These are phyloP conservation scores for Anoplophora glabripennis DNA, from an alignment of 1,140 invertebrate genomes.

Conservation along the genomic window DNA sequence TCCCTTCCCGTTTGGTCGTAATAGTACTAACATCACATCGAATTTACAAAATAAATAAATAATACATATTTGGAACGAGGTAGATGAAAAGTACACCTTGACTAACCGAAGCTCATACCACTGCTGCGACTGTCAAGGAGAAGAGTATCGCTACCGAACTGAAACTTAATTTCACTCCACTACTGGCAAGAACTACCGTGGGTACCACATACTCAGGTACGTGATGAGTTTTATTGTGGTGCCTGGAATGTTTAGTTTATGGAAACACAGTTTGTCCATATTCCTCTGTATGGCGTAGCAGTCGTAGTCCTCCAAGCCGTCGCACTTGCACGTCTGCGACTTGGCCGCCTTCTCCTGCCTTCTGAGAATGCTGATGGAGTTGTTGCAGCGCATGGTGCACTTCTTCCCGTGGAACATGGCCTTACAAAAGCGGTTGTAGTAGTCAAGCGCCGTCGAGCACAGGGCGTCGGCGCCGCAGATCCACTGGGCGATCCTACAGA, in stretches of 20 bases:
- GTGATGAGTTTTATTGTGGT: constrained; percentile 17
- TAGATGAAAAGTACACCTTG: constrained; percentile 18
- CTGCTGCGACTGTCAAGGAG: constrained; percentile 13
- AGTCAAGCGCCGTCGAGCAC: constrained; percentile 72
- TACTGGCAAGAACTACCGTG: constrained; percentile 11
- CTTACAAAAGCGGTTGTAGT: constrained; percentile 68
- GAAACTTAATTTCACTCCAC: neutral
- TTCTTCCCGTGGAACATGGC: constrained; percentile 75
- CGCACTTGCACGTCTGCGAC: constrained; percentile 70
- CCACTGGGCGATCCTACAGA: constrained; percentile 72
- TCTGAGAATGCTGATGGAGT: constrained; percentile 73
- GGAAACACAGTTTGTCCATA: constrained; percentile 71
- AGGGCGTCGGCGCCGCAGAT: constrained; percentile 74
- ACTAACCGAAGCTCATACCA: neutral
- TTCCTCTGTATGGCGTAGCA: constrained; percentile 66
- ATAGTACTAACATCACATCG: constrained; percentile 5
- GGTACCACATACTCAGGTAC: constrained; percentile 1
- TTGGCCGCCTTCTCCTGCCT: constrained; percentile 77
- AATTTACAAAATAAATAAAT: constrained; percentile 24
- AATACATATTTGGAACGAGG: constrained; percentile 23
- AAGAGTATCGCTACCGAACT: constrained; percentile 8
- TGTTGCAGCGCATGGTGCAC: constrained; percentile 71
- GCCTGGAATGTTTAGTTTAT: constrained; percentile 49
- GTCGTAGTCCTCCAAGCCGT: constrained; percentile 71
- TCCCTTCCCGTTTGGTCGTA: neutral